Base-by-base conservation (phyloP, 2,888 invertebrate genomes). In the Metallyticus violacea region DNA sequence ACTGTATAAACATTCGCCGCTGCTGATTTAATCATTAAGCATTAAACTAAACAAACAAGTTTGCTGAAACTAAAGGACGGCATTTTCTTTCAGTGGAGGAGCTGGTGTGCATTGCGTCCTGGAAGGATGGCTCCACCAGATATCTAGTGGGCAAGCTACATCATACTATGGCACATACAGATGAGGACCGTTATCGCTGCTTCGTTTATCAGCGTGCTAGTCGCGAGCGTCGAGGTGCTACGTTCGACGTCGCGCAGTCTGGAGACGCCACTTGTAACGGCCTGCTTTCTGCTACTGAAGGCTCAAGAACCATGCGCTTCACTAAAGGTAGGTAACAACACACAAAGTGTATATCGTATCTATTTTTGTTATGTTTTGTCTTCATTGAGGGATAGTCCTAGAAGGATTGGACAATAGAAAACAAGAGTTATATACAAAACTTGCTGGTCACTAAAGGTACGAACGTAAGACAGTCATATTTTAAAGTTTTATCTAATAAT, bases 201-300 rank as follows among this genome's bases (percentile, higher is more conserved):
- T 97, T 97, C 92, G 95, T 97, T 88, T 96, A 96, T 92, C 95
- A 95, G 90, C 78, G 80, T 22, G 77, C 85, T 27, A 77, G 79
- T 26, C 78, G 82, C 15, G 26, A n/a, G 26, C 79, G 83, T 2
- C 81, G 84, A 85, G 87, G 85, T 22, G 26, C 79, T 26, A 82
- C 40, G 25, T 88, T 87, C 81, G 84, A 88, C 83, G 85, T 88
- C 77, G 88, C 88, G 2, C 88, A 96, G 91, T 96, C 96, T 0
- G 97, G 95, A 0, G 97, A 97, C 91, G 96, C 97, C 15, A 96
- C 96, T 0, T 97, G 97, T 91, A 95, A 94, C 89, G 97, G 96
- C 0, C 92, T 97, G 26, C 95, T 95, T n/a, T 95, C 95, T 0
- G 94, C 96, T 0, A 94, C 93, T 0, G 97, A 97, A 89, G 97